Percentiles rank a stretch among this genome's conserved stretches.
These are phyloP conservation scores for Trichonephila inaurata DNA, from an alignment of 1,140 invertebrate species.

Conservation along the genomic window DNA sequence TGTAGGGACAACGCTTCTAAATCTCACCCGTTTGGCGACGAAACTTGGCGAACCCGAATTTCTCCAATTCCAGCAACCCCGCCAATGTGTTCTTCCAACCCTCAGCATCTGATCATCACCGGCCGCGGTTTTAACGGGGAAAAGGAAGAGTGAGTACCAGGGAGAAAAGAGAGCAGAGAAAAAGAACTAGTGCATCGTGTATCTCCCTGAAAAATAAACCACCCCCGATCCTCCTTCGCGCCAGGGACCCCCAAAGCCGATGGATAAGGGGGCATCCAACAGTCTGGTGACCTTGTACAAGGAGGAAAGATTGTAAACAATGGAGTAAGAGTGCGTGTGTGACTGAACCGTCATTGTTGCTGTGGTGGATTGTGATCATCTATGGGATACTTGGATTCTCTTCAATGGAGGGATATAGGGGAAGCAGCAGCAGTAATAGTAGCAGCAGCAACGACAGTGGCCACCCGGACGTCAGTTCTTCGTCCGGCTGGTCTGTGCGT, in stretches of 20 bases:
- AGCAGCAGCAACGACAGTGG: constrained; percentile 9
- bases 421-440: constrained; percentile 42
- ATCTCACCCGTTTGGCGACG: not conserved
- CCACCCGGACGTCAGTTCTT: constrained; percentile 36
- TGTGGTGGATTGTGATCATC: constrained; percentile 20
- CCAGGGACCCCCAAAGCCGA: not conserved
- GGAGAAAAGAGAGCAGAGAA: not conserved
- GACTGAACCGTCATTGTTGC: no score
- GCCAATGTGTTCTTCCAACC: constrained; percentile 19
- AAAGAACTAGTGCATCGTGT: not conserved
- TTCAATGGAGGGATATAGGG: constrained; percentile 48
- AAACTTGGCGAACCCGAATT: not conserved
- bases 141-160: not conserved
- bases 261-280: constrained; percentile 27
- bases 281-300: constrained; percentile 51
- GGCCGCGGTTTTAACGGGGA: not conserved
- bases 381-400: constrained; percentile 57
- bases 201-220: not conserved
- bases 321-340: constrained; percentile 42
- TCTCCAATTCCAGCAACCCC: not conserved
- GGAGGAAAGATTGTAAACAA: constrained; percentile 60
- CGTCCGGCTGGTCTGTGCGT: constrained; percentile 36
- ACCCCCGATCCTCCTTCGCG: not conserved
- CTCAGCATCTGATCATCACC: constrained; percentile 20
- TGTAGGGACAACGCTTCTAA: not conserved